Base-by-base conservation (phyloP, 1,140 invertebrate genomes). In the Venturia canescens region DNA sequence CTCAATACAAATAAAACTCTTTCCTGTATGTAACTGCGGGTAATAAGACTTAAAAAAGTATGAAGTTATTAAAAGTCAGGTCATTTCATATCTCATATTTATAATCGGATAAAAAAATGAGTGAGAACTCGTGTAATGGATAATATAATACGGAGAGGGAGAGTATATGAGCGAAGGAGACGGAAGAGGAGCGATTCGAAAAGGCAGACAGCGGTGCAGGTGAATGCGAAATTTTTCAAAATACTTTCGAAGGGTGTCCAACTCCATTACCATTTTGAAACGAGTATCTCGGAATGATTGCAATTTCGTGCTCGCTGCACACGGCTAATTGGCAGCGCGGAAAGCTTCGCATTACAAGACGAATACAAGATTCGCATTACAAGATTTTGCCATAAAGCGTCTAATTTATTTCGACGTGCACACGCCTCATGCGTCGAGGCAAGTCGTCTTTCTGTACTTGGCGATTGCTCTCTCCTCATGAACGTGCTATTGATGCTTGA, bases 331-430 rank as follows among this genome's bases (percentile, higher is more conserved):
- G 53, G 26, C 53, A 13, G 38, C 53, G 26, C 53, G 7, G 74
- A 74, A 74, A 57, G 71, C 53, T 34, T 9, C 50, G 27, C 27
- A 53, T 76, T 76, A 76, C 26, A 53, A 76, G 74, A 18, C 74
- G 53, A 76, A 76, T 76, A n/a, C n/a, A 74, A 57, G 71, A 29
- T 34, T 9, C 50, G 27, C 27, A 53, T 76, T 76, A 76, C 26
- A 60, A 76, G 53, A 60, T 76, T 63, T 76, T 76, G 74, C 53
- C 50, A 63, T 76, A 76, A 76, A 76, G 26, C 27, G 27, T n/a
- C 63, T 76, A 63, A 27, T 76, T 76, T 76, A 76, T 76, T 76
- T 63, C 74, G 60, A 66, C 60, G 60, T 66, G 11, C 23, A 76
- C 71, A 38, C 53, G n/a, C 15, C 21, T 16, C 53, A 48, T 48